Percentiles rank a stretch among this genome's conserved stretches.
phyloP scores from a whole-genome alignment of 2,888 invertebrate genomes.

The Erebia palarica region DNA sequence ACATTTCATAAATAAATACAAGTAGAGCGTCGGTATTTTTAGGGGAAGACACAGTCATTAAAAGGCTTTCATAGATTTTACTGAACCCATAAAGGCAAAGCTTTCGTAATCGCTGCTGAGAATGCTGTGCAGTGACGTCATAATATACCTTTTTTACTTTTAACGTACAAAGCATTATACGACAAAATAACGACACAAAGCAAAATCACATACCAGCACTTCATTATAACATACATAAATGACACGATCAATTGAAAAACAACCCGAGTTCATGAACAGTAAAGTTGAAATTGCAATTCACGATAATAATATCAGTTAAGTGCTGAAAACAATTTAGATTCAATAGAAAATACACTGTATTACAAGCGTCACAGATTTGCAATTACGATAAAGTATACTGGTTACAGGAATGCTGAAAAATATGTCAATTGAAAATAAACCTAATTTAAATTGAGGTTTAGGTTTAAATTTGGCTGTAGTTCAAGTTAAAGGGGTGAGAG shows the following conservation, averaged over 20 bases:
- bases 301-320: not conserved
- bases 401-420: not conserved
- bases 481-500: conserved; percentile 53
- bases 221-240: conserved; percentile 15
- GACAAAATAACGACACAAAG: conserved; percentile 6
- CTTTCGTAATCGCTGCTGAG: not conserved
- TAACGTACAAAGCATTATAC: conserved; percentile 12
- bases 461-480: conserved; percentile 37
- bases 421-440: conserved; percentile 34
- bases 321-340: conserved; percentile 7
- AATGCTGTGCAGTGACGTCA: conserved; percentile 7
- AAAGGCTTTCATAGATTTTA: not conserved
- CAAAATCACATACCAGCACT: conserved; percentile 18
- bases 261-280: not conserved
- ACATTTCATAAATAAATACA: too few species aligned
- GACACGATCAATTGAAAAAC: not conserved
- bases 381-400: conserved; percentile 3
- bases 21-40: not conserved
- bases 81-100: conserved; percentile 2
- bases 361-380: not conserved
- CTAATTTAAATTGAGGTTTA: conserved; percentile 33
- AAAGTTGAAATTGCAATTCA: conserved; percentile 1
- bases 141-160: not conserved
- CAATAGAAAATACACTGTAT: conserved; percentile 11
- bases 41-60: not conserved